A percentile compares a stretch with the other conserved stretches of the same genome.
phyloP scores from a whole-genome alignment of 1,140 invertebrate species.

The Potamilus streckersoni region DNA sequence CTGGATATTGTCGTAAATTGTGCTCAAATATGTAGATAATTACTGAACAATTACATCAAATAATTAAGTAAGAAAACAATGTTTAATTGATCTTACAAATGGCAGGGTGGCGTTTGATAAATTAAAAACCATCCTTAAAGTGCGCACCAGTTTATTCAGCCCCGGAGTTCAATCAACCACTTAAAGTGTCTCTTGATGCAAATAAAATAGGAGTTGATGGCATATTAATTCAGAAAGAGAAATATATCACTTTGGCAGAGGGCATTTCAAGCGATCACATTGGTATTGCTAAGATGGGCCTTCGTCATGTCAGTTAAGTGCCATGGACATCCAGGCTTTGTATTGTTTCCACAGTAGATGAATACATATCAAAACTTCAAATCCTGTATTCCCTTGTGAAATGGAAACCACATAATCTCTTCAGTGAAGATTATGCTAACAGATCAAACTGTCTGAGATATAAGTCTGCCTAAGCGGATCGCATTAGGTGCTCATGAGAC shows the following conservation, averaged over 20 bases:
- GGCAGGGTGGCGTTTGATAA: too few species aligned
- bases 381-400: neutral
- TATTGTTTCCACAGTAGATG: neutral
- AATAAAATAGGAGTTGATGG: too few species aligned
- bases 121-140: too few species aligned
- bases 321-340: neutral
- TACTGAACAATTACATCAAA: too few species aligned
- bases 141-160: too few species aligned
- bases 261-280: neutral
- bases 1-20: too few species aligned
- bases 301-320: conserved; percentile 1
- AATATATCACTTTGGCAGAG: neutral
- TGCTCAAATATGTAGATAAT: too few species aligned
- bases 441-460: conserved; percentile 5
- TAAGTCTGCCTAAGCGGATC: neutral
- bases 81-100: too few species aligned
- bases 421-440: conserved; percentile 9
- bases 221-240: too few species aligned
- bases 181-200: too few species aligned
- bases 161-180: too few species aligned
- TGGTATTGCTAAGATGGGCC: conserved; percentile 2
- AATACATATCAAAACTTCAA: neutral
- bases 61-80: too few species aligned
- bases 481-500: neutral
- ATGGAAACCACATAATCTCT: neutral